Evolutionary conservation across 2,113 vertebrate genomes (phyloP), one percentile per base, ranked within the genome.

Genomic region (Trematocara unimaculatum): DNA sequence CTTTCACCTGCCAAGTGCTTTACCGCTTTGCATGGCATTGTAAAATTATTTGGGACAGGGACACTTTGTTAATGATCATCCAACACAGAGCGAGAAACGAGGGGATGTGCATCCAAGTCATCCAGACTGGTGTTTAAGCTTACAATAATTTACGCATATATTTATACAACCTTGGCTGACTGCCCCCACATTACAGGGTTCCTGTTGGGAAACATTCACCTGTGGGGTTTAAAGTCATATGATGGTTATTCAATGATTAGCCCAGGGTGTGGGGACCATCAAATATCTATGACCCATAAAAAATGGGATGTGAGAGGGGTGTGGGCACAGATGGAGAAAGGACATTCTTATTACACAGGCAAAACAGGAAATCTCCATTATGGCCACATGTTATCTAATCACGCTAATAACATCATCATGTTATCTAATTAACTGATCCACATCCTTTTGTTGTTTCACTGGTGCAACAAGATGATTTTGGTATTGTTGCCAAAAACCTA

Each of bases 211-310:
- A 89, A 85, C 58, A 67, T 42, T 58, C 31, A n/a, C 47, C 17
- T 35, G 70, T n/a, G 49, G 53, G 58, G 78, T 72, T 78, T 84
- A 79, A 91, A 90, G 88, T 93, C 85, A 86, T 81, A 88, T 83
- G 88, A 85, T 79, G 80, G 85, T 91, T 87, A 84, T 87, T 90
- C 85, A 94, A 92, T 92, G 88, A 95, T 91, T 96, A 94, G 91
- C 83, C 55, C 82, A 40, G 81, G 91, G 84, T 54, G 89, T 88
- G 84, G 53, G 74, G 54, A 82, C 84, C 84, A 89, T 89, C 83
- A 87, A 77, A 89, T 88, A 91, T 81, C 26, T 79, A 86, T 23
- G 47, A 79, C 47, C 83, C 35, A 84, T 93, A 87, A 93, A 89
- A 83, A 89, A 81, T 9, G 14, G 79, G 88, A 93, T 55, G 82